Conservation (phyloP, 2,888 invertebrate genomes). For the Plagiodera versicolora region DNA sequence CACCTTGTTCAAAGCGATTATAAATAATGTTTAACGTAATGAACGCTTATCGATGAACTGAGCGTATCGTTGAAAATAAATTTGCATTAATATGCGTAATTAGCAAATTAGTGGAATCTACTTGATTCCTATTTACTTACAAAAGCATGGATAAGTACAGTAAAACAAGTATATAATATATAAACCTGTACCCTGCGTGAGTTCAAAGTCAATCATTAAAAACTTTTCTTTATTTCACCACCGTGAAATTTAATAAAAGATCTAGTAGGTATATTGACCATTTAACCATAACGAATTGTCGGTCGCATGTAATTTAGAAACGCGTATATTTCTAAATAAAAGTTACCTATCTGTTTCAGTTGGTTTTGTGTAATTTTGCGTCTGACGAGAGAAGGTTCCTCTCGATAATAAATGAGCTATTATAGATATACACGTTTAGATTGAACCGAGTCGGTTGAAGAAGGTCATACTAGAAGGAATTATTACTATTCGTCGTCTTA, state of each 20-base stretch:
- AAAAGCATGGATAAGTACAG: neutral
- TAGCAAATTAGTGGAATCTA: no score
- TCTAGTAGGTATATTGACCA: conserved; percentile 28
- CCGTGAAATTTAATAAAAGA: conserved; percentile 12
- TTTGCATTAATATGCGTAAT: no score
- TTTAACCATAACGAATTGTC: conserved; percentile 33
- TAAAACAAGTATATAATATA: neutral
- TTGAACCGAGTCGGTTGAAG: neutral
- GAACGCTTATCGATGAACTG: no score
- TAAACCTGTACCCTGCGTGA: neutral
- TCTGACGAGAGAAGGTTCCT: neutral
- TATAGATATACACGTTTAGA: neutral
- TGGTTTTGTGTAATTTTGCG: conserved; percentile 8
- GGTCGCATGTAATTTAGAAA: conserved; percentile 29
- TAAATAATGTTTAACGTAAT: no score
- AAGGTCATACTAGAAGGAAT: no score
- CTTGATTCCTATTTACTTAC: neutral
- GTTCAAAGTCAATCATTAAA: conserved; percentile 9
- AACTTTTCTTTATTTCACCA: conserved; percentile 11
- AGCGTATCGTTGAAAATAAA: no score
- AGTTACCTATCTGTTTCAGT: conserved; percentile 11
- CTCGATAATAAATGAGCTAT: no score
- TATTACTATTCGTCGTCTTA: no score
- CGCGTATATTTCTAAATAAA: conserved; percentile 27
- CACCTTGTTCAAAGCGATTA: no score